Base-by-base conservation (phyloP, 2,888 invertebrate genomes). In the Sphinx pinastri region DNA sequence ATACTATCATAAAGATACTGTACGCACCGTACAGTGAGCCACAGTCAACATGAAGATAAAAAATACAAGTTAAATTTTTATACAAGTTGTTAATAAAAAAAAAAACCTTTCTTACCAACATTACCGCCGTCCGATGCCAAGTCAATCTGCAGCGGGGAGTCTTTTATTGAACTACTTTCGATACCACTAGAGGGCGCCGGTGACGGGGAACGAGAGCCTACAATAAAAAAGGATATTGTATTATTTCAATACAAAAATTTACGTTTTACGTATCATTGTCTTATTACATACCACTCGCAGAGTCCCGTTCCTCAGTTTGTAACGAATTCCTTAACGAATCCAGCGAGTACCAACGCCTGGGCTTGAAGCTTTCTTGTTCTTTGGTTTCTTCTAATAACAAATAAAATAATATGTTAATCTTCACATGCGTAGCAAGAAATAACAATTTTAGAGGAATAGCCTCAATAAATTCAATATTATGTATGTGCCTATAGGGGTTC, bases 111-210 rank as follows among this genome's bases (percentile, higher is more conserved):
- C 93, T 84, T 78, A 94, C 94, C 94, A 47, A 93, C 92, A 77
- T 94, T 93, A 4, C 92, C 92, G 52, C 96, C 96, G 76, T 95
- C 95, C 12, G 96, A 96, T 54, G 96, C 94, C 71, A 96, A 94
- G 82, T 98, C 98, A 70, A 98, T 96, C 84, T 98, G 98, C 87
- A 98, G 95, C 0, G 97, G 97, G 1, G 98, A 82, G 74, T 94
- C 94, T 87, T 97, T 97, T 79, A 96, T 96, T 0, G 96, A 96
- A 79, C 96, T 97, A 84, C 97, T 97, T 86, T 98, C 98, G 12
- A 98, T 95, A 12, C 98, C 98, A 83, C 97, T 98, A 70, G 98
- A 98, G 0, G 98, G 98, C 12, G 98, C 97, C 0, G 98, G 98
- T 11, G 98, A 98, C 0, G 98, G 98, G 13, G 97, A 97, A 25